These are phyloP conservation scores for Elachura formosa DNA, from an alignment of 2,113 vertebrate genomes.

Conservation along the genomic window DNA sequence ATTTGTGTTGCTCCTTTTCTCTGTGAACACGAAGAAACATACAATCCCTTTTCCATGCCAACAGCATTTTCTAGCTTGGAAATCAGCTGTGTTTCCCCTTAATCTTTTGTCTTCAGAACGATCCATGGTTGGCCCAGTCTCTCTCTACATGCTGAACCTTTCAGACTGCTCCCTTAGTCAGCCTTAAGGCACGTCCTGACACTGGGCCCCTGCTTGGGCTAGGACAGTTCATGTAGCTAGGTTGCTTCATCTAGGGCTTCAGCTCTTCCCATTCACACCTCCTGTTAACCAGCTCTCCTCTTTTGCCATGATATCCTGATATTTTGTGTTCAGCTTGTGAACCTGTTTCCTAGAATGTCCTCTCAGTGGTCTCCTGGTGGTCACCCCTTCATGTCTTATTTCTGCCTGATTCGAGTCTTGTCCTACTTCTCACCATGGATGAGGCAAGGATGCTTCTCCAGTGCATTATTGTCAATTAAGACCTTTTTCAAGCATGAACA, in stretches of 20 bases:
- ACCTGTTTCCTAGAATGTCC: background rate
- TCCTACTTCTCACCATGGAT: background rate
- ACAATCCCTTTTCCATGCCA: background rate
- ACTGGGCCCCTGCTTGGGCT: background rate
- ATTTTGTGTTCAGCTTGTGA: background rate
- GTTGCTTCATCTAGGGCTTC: background rate
- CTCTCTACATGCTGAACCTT: background rate
- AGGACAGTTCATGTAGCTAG: background rate
- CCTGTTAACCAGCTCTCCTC: accelerated
- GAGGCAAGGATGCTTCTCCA: background rate
- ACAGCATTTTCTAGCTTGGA: background rate
- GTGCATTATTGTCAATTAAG: background rate
- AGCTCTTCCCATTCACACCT: background rate
- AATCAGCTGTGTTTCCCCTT: background rate
- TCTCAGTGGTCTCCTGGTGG: background rate
- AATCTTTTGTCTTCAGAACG: background rate
- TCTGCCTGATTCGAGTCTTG: background rate
- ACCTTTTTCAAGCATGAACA: background rate
- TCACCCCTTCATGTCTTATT: background rate
- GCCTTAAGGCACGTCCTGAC: background rate
- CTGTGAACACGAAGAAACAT: background rate
- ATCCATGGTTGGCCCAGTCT: accelerated
- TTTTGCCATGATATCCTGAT: accelerated
- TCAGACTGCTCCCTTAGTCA: background rate
- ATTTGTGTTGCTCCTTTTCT: background rate